phyloP scores from a whole-genome alignment of 2,888 invertebrate species.

The Corythucha ciliata region DNA sequence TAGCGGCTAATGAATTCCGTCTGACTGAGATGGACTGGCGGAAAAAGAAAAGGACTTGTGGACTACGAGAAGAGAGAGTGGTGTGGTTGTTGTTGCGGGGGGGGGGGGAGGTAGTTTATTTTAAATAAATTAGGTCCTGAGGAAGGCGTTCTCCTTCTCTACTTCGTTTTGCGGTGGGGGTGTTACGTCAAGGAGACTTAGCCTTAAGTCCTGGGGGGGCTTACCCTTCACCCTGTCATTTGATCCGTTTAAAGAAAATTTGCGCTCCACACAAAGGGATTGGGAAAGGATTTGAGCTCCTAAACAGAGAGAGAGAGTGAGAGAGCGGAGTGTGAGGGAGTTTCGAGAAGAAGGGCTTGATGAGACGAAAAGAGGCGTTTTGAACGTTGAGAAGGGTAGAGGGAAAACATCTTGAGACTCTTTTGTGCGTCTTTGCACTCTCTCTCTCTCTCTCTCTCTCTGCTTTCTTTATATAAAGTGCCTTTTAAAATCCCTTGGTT shows the following conservation, averaged over 20 bases:
- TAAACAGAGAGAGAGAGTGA: too few species aligned
- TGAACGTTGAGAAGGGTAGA: too few species aligned
- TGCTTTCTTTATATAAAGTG: slow-evolving; percentile 1
- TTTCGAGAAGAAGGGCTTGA: background rate
- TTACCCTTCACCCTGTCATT: slow-evolving; percentile 31
- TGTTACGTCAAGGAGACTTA: slow-evolving; percentile 28
- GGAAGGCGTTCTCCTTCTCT: background rate
- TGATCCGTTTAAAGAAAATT: slow-evolving; percentile 35
- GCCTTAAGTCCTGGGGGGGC: slow-evolving; percentile 28
- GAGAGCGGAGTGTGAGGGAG: background rate
- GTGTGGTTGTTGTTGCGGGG: background rate
- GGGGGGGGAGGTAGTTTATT: slow-evolving; percentile 19
- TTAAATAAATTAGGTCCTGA: slow-evolving; percentile 25
- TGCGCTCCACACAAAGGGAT: slow-evolving; percentile 32
- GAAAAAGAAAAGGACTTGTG: background rate
- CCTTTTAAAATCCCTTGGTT: too few species aligned
- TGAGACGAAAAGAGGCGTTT: too few species aligned
- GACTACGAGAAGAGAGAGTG: slow-evolving; percentile 1
- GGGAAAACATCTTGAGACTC: background rate
- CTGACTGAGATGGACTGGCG: slow-evolving; percentile 21
- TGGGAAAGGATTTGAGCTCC: slow-evolving; percentile 27
- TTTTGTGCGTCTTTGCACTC: background rate
- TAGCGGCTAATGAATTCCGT: slow-evolving; percentile 17
- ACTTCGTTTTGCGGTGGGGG: slow-evolving; percentile 20
- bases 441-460: background rate